These are phyloP conservation scores for Eleutherodactylus coqui DNA, from an alignment of 2,797 vertebrate genomes.

Conservation along the genomic window DNA sequence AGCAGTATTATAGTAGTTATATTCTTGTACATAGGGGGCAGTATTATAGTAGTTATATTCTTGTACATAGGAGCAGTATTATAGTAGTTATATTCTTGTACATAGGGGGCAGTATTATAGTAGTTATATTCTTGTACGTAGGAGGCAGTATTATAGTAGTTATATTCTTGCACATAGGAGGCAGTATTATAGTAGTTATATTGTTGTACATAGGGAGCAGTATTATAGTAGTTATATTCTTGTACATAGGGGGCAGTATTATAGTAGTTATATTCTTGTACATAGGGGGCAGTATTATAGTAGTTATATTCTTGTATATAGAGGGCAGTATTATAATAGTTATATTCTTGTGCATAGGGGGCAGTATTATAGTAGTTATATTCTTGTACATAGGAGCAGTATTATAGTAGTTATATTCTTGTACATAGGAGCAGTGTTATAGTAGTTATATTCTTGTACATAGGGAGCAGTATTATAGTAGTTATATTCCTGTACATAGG, in stretches of 20 bases:
- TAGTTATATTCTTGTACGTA: constrained; percentile 7
- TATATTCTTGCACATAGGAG: neutral
- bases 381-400: neutral
- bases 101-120: constrained; percentile 4
- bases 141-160: constrained; percentile 12
- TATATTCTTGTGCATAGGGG: constrained; percentile 7
- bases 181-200: constrained; percentile 17
- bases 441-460: constrained; percentile 5
- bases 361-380: constrained; percentile 14
- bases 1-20: constrained; percentile 16
- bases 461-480: constrained; percentile 7
- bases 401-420: constrained; percentile 14
- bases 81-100: constrained; percentile 5
- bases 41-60: constrained; percentile 22
- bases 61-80: constrained; percentile 11
- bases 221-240: constrained; percentile 12
- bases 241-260: constrained; percentile 15
- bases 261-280: constrained; percentile 14
- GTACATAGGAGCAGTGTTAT: constrained; percentile 6
- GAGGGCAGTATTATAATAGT: constrained; percentile 7
- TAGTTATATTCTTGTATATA: constrained; percentile 13
- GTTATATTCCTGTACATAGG: constrained; percentile 10
- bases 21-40: neutral
- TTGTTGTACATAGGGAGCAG: neutral
- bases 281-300: constrained; percentile 2